Conservation (phyloP, 1,140 invertebrate genomes). For the Sarcophaga bullata region DNA sequence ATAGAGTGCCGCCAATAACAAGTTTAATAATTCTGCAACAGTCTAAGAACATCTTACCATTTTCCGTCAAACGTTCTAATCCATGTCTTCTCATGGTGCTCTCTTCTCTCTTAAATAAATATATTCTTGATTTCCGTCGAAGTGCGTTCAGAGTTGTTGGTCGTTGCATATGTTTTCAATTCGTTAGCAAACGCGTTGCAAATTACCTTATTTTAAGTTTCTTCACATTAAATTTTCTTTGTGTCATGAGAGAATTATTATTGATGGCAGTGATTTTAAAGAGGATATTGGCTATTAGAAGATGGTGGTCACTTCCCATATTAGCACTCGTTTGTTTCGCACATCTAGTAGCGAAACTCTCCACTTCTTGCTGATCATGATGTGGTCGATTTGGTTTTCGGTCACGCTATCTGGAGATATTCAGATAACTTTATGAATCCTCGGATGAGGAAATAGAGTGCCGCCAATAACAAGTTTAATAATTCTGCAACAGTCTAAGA, state of each 20-base stretch:
- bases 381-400: slow-evolving; percentile 32
- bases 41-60: too few relatives aligned
- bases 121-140: too few relatives aligned
- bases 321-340: neutral
- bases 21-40: too few relatives aligned
- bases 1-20: too few relatives aligned
- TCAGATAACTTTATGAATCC: slow-evolving; percentile 21
- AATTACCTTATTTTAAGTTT: neutral
- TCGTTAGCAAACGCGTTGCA: too few relatives aligned
- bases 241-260: neutral
- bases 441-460: slow-evolving; percentile 28
- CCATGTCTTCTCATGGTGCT: too few relatives aligned
- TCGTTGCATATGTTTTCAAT: neutral
- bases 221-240: neutral
- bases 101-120: too few relatives aligned
- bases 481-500: neutral
- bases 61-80: too few relatives aligned
- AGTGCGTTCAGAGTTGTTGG: neutral
- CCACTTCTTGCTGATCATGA: slow-evolving; percentile 3
- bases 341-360: neutral
- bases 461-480: slow-evolving; percentile 30
- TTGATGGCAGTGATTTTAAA: neutral
- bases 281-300: neutral
- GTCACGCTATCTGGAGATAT: neutral
- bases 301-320: slow-evolving; percentile 5